Evolutionary conservation across 2,113 vertebrate genomes (phyloP).

Genomic region (Pituophis catenifer): DNA sequence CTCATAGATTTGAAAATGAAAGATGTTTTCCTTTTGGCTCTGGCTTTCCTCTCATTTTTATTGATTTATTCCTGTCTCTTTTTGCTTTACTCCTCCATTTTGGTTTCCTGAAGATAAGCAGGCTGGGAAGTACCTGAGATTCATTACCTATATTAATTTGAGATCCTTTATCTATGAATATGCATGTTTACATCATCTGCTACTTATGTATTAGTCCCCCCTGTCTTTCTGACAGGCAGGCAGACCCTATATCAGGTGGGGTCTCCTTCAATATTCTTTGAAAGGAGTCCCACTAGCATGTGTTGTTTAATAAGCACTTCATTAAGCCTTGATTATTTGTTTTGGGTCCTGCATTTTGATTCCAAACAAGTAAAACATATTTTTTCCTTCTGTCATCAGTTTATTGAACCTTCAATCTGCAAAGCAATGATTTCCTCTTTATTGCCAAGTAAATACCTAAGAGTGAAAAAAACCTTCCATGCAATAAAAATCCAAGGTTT

Average conservation of each 20-base stretch:
- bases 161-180: background rate
- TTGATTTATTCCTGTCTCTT: background rate
- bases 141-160: background rate
- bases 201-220: background rate
- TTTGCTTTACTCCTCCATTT: background rate
- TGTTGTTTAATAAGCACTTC: background rate
- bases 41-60: background rate
- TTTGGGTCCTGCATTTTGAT: background rate
- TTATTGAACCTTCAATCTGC: background rate
- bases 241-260: background rate
- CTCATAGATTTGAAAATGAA: background rate
- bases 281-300: background rate
- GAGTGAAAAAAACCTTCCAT: background rate
- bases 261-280: background rate
- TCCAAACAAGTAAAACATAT: background rate
- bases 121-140: background rate
- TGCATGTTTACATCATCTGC: background rate
- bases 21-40: background rate
- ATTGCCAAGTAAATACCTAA: background rate
- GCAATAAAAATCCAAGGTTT: background rate
- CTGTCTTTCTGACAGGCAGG: background rate
- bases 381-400: too few species aligned
- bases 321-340: background rate
- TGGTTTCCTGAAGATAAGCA: background rate
- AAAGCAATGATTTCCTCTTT: background rate